These are phyloP conservation scores for Drosophila prosaltans DNA, from an alignment of 1,140 invertebrate genomes.

Conservation along the genomic window DNA sequence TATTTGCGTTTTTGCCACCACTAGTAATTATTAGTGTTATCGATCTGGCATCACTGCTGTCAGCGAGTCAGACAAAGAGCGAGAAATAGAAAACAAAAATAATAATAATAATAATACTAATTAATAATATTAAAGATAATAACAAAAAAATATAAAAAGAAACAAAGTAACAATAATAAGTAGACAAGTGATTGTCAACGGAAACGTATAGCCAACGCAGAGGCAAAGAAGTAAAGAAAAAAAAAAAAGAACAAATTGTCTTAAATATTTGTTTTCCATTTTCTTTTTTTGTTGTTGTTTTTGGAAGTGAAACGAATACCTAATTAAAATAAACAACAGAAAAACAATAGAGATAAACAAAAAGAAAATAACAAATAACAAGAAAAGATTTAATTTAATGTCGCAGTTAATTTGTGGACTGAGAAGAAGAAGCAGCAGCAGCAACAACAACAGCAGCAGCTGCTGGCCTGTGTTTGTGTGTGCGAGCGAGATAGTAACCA, in stretches of 20 bases:
- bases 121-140: slow-evolving; percentile 26
- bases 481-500: slow-evolving; percentile 62
- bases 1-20: neutral
- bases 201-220: neutral
- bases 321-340: slow-evolving; percentile 27
- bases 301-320: slow-evolving; percentile 41
- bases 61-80: slow-evolving; percentile 41
- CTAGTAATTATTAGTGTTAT: slow-evolving; percentile 2
- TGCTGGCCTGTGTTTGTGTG: slow-evolving; percentile 44
- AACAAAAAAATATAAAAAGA: neutral
- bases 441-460: slow-evolving; percentile 46
- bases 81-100: slow-evolving; percentile 45
- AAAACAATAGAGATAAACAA: slow-evolving; percentile 27
- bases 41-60: neutral
- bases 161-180: neutral
- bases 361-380: slow-evolving; percentile 35
- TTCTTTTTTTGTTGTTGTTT: slow-evolving; percentile 39
- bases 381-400: slow-evolving; percentile 59
- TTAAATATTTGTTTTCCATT: slow-evolving; percentile 24
- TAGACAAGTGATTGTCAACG: neutral
- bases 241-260: slow-evolving; percentile 38
- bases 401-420: slow-evolving; percentile 78
- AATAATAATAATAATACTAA: slow-evolving; percentile 58
- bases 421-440: slow-evolving; percentile 52
- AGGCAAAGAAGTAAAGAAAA: slow-evolving; percentile 23